Evolutionary conservation across 2,113 vertebrate genomes (phyloP), one percentile per base, ranked within the genome.

Genomic region (Pogona vitticeps): DNA sequence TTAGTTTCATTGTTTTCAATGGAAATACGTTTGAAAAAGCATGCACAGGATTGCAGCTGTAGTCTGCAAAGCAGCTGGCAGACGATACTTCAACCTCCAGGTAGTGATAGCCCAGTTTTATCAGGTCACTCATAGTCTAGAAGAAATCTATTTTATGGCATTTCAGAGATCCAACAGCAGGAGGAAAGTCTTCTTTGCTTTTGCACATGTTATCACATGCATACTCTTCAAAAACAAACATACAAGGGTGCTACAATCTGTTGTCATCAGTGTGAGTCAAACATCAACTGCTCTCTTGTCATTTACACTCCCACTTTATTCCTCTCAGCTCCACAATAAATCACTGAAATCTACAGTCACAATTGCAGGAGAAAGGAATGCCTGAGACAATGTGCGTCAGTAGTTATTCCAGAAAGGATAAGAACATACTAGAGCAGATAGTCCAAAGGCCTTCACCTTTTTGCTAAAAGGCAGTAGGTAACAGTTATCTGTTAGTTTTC

Each of bases 191-290:
- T 9, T 33, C 8, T 72, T 61, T 42, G 82, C n/a, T 86, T 36
- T 38, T 80, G 70, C 42, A 63, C 80, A 75, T 70, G 63, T 38
- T 56, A 56, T 31, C 40, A 38, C 42, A 65, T 65, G 81, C 31
- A 71, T 80, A 86, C 23, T 67, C 59, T 80, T 80, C 46, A 86
- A 80, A 81, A 73, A 73, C 59, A 80, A 58, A 80, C 28, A 80
- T 17, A 65, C 31, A 7, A 28, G 21, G 42, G 42, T 73, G 68
- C 77, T 31, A n/a, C 68, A 86, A 63, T 84, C 38, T 84, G 78
- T 75, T 73, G 38, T 33, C 14, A 73, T 56, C 58, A 65, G 58
- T 28, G 46, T 86, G 77, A 80, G 68, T 86, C 77, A 86, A 80
- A 6, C 40, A 86, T n/a, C 38, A 86, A 65, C 15, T 65, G 70